phyloP scores from a whole-genome alignment of 2,797 vertebrate genomes.

The Sebastes trivittatus region DNA sequence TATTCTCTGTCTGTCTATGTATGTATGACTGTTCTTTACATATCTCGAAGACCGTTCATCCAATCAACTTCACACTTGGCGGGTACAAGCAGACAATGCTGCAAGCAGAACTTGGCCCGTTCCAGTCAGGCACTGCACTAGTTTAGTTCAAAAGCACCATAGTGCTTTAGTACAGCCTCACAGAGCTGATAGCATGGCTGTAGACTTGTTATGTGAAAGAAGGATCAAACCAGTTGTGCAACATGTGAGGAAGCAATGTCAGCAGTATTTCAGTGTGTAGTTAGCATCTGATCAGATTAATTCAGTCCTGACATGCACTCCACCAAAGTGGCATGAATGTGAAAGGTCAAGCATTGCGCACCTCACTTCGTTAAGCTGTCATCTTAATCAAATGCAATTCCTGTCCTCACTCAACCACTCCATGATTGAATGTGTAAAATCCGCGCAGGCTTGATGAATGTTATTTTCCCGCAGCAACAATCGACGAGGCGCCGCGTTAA shows the following conservation, averaged over 20 bases:
- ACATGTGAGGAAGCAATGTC: background rate
- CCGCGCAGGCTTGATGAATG: slow-evolving; percentile 57
- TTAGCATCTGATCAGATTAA: slow-evolving; percentile 14
- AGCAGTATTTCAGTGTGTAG: background rate
- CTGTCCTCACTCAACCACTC: slow-evolving; percentile 34
- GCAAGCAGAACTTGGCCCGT: too few species aligned
- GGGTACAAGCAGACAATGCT: too few species aligned
- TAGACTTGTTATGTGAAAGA: background rate
- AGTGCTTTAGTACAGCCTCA: too few species aligned
- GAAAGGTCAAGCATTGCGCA: slow-evolving; percentile 58
- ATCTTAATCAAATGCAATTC: slow-evolving; percentile 57
- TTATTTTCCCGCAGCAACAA: slow-evolving; percentile 40
- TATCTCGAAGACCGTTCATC: too few species aligned
- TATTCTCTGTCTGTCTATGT: too few species aligned
- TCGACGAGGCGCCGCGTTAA: slow-evolving; percentile 42
- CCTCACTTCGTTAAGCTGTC: slow-evolving; percentile 50
- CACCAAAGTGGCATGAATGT: slow-evolving; percentile 29
- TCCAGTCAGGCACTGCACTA: too few species aligned
- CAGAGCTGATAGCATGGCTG: too few species aligned
- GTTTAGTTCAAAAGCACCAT: background rate
- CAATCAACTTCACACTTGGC: too few species aligned
- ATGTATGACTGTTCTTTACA: too few species aligned
- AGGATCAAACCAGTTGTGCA: background rate
- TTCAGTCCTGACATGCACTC: slow-evolving; percentile 14
- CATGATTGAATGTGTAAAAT: slow-evolving; percentile 52